Base-by-base conservation (phyloP, 2,113 vertebrate species). In the Dicaeum eximium region DNA sequence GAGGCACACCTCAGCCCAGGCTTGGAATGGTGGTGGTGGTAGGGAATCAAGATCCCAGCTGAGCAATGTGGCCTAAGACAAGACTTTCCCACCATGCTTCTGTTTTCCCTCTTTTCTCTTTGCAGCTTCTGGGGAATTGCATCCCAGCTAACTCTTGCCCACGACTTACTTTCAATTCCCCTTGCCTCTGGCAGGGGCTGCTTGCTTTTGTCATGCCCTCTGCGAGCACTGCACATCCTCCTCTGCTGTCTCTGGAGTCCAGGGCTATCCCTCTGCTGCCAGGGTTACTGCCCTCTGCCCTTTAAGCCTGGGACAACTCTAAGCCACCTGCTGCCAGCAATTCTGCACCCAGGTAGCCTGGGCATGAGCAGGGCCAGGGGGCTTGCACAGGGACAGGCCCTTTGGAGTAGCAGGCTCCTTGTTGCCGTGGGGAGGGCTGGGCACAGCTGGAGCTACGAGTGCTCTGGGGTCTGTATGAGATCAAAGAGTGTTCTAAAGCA, bases 291-390 rank as follows among this genome's bases (percentile, higher is more conserved):
- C 22, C 40, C 79, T 70, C 53, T 80, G 71, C 42, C 60, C 72
- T 86, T 80, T 54, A 71, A 72, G 25, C 91, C 30, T 5, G 44
- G 56, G 45, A 28, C 4, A 4, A 25, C 45, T 21, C 9, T 2
- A 13, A 47, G n/a, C 33, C 4, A 3, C 18, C 44, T 44, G 42
- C 38, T 70, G 18, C 53, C 27, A 9, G 15, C 9, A 1, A 7
- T 57, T 9, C 27, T 28, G 28, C 69, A 10, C 7, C 8, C 0
- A 0, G 4, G 37, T 14, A 13, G 30, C 22, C 30, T 27, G 23
- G 53, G 35, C 25, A 2, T 2, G 42, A 66, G 71, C 17, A 54
- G 66, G 38, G 22, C 30, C 0, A 1, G 38, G 57, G 40, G n/a
- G 23, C 21, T 57, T 8, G 4, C 0, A 15, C 35, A 38, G 25